Evolutionary conservation across 2,888 invertebrate species (phyloP).

Genomic region (Pandemis cinnamomeana): DNA sequence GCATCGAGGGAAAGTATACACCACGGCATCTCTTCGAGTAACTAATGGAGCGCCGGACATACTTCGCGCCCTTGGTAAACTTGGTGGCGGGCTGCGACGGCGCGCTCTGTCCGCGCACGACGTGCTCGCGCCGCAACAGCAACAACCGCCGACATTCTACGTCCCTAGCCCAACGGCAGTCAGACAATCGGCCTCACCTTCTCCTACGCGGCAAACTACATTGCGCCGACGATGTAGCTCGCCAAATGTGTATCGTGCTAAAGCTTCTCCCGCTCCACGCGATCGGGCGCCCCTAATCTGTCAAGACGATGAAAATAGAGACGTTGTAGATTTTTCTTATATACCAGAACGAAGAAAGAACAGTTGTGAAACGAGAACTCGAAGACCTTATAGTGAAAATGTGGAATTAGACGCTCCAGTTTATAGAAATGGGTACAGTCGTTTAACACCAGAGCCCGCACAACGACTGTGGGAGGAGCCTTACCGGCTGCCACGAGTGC

Average conservation of each 20-base stretch:
- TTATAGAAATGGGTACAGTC: conserved; percentile 74
- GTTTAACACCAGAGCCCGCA: conserved; percentile 62
- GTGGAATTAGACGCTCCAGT: conserved; percentile 71
- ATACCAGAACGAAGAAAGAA: conserved; percentile 69
- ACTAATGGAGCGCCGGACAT: conserved; percentile 87
- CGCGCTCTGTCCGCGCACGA: conserved; percentile 89
- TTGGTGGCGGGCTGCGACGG: conserved; percentile 88
- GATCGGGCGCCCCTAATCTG: conserved; percentile 69
- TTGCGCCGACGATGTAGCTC: conserved; percentile 76
- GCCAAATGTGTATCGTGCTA: conserved; percentile 75
- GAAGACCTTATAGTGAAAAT: conserved; percentile 79
- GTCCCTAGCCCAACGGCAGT: conserved; percentile 86
- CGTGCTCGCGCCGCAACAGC: conserved; percentile 84
- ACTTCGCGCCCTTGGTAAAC: conserved; percentile 87
- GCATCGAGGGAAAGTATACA: conserved; percentile 81
- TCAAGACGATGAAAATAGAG: conserved; percentile 73
- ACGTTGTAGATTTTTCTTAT: conserved; percentile 72
- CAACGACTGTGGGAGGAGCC: conserved; percentile 79
- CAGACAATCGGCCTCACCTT: conserved; percentile 76
- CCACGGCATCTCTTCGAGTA: conserved; percentile 78
- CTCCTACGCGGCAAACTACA: conserved; percentile 70
- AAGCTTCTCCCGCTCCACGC: conserved; percentile 60
- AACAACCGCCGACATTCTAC: conserved; percentile 87
- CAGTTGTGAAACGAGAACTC: conserved; percentile 64
- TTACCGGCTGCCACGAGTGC: conserved; percentile 75